These are phyloP conservation scores for Potorous gilbertii DNA, from an alignment of 2,797 vertebrate species.

Conservation along the genomic window DNA sequence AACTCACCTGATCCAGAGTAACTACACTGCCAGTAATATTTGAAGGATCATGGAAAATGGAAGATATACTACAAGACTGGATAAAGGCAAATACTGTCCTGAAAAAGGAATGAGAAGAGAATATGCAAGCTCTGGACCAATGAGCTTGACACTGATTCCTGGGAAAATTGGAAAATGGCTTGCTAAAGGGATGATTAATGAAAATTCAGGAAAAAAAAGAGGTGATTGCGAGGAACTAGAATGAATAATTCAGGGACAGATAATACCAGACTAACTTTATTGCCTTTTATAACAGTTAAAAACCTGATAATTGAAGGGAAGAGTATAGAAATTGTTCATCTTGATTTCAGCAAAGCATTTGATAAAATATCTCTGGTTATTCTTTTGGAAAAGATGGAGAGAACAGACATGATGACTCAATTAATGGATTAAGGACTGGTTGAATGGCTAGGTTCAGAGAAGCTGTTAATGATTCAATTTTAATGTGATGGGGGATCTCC, in stretches of 20 bases:
- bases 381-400: not conserved
- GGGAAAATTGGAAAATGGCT: not conserved
- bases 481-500: not conserved
- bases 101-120: not conserved
- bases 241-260: not conserved
- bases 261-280: not conserved
- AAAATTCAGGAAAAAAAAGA: not conserved
- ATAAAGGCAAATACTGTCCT: not conserved
- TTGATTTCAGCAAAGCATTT: not conserved
- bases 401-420: not conserved
- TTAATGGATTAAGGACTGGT: not conserved
- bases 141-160: not conserved
- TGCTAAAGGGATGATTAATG: not conserved
- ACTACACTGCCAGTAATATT: not conserved
- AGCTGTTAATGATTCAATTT: not conserved
- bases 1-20: not conserved
- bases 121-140: not conserved
- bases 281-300: not conserved
- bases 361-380: not conserved
- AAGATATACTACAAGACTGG: not conserved
- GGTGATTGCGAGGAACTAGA: not conserved
- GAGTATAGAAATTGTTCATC: not conserved
- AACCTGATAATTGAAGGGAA: not conserved
- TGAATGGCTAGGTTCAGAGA: not conserved
- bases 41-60: not conserved